Evolutionary conservation across 2,888 invertebrate genomes (phyloP), one percentile per base, ranked within the genome.

Genomic region (Erebia ligea): DNA sequence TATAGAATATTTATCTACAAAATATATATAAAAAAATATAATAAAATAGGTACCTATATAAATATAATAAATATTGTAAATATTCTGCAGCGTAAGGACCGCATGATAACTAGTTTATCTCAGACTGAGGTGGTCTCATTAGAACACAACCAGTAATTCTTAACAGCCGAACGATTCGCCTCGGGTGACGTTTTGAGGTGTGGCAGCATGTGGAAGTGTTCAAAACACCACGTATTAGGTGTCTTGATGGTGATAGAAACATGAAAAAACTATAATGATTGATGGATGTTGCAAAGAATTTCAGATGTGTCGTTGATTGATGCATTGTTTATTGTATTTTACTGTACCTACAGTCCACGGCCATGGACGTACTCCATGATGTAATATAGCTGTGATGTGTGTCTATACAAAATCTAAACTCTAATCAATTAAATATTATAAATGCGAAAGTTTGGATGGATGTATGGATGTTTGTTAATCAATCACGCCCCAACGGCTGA

Each of bases 161-260:
- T 69, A 64, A 69, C 64, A 52, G 58, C 13, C 25, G 64, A 69
- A 64, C 50, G 69, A 42, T 50, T 65, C 69, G 50, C 52, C 64
- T 64, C 48, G 50, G 69, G 69, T 69, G 65, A 65, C 59, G 58
- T 58, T 65, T 8, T 6, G 58, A 69, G 42, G 69, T 69, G 69
- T 50, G 42, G 58, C 50, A 19, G 63, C 48, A 64, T 69, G 69
- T 50, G 42, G 58, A 58, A 19, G 63, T 57, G 64, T 65, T 45
- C 57, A 42, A 48, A 64, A 64, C 15, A 58, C 50, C 34, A 40
- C 48, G 34, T 64, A 69, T 69, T 64, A 64, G 40, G 64, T 64
- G 69, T 69, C 56, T 13, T 19, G 17, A 64, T 48, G 40, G 40
- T 50, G 61, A 68, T 61, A 52, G 42, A 17, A 42, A 59, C 58